Evolutionary conservation across 2,888 invertebrate genomes (phyloP), one percentile per base, ranked within the genome.

Genomic region (Heteropelma amictum): DNA sequence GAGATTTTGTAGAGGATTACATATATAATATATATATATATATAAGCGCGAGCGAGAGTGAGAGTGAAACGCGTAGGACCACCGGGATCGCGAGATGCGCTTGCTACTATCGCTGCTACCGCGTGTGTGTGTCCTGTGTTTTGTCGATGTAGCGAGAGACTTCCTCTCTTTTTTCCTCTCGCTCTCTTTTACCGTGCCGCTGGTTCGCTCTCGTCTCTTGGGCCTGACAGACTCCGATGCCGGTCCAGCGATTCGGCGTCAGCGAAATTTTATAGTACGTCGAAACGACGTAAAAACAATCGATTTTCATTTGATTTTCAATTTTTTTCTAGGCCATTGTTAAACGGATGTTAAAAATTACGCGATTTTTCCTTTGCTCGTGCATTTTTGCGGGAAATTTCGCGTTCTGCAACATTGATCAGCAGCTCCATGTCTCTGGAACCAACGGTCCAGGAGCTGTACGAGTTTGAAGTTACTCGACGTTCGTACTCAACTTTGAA

Each of bases 41-140:
- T 33, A 56, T n/a, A 23, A 49, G 38, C 51, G 60, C 64, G 54
- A 67, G 58, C 23, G 68, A 69, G 68, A 65, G 56, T 51, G 65
- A 72, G 77, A 72, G 72, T 68, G 70, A 80, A 84, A 85, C 85
- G 83, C 83, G 81, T 83, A 82, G 86, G 88, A 88, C 88, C 88
- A 88, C 88, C 88, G 85, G 85, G 83, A 86, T 86, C 86, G 86
- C 84, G 77, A n/a, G n/a, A n/a, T n/a, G n/a, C n/a, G n/a, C 70
- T 72, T 73, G 76, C 74, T 58, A 61, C 77, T 63, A 70, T 54
- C 47, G 53, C 33, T n/a, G 69, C 58, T 68, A 69, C 72, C 68
- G 49, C 51, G 70, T 64, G 61, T 23, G n/a, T n/a, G n/a, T n/a
- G n/a, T n/a, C n/a, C n/a, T n/a, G n/a, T n/a, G n/a, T n/a, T n/a